Evolutionary conservation across 2,888 invertebrate species (phyloP), one percentile per base, ranked within the genome.

Genomic region (Halocaridina rubra): DNA sequence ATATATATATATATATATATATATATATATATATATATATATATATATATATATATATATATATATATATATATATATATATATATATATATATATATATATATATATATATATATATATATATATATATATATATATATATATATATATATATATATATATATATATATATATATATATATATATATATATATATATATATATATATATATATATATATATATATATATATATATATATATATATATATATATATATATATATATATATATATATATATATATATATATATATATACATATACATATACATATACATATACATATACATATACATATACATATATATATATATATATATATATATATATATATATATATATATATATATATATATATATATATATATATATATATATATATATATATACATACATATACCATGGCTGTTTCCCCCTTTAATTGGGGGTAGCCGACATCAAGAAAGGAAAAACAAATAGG

Each of bases 1-100:
- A 74, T 46, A 74, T 74, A 74, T 53, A 74, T 46, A 74, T 53
- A 74, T 46, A 74, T 74, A 74, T 74, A 74, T 74, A 76, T 59
- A 76, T 59, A 76, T 57, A 59, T 59, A 57, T 29, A 59, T 0
- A 76, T 59, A 59, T 59, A 59, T 4, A 76, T 59, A 29, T 76
- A 76, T 76, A 59, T 59, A 76, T 59, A 77, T 77, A 61, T 32
- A 77, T 77, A 77, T 61, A 61, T 77, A 77, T 77, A 61, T 61
- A 61, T 77, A 77, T 77, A 77, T 61, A 77, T 61, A 77, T 77
- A 61, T 59, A 59, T 61, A 77, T 59, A 27, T 77, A 77, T 77
- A 59, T 77, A 77, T 77, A 77, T 61, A 77, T 77, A 77, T 77
- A 77, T 77, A 77, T 77, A 77, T 77, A 77, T 77, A 77, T 77